Evolutionary conservation across 2,888 invertebrate species (phyloP), one percentile per base, ranked within the genome.

Genomic region (Luperina testacea): DNA sequence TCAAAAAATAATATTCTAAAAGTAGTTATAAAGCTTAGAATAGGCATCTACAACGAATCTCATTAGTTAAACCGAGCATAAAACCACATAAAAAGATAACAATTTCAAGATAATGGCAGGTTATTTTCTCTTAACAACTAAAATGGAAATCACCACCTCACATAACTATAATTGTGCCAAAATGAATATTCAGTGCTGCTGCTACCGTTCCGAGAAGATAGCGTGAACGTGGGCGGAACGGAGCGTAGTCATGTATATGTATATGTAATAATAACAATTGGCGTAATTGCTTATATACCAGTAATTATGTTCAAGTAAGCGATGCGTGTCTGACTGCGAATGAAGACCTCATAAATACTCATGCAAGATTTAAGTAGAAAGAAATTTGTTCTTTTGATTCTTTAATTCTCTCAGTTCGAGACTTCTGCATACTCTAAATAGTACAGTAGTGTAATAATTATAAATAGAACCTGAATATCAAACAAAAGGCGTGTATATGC

Each of bases 141-240:
- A 48, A 68, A 68, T 82, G 86, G 71, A 75, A 86, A 83, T 77
- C 73, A 32, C 20, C 71, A 59, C 48, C 77, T 67, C 20, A 48
- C n/a, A 63, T 68, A 65, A 72, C 63, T 42, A 70, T 64, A 85
- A 85, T 81, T 81, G 72, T 85, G 82, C 70, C 76, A 53, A 64
- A 69, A 83, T 83, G 86, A 83, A 83, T 83, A 83, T 83, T 86
- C 86, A 83, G 63, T 68, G 38, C 65, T 76, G 38, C 57, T 51
- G 76, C 73, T 67, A 74, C 83, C 51, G 73, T 77, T 77, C 59
- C 15, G 15, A 57, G 65, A 27, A 71, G 59, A 42, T 42, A 17
- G 71, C 72, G 83, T 72, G 74, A 76, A 48, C 48, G 83, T 77
- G 61, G 72, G 83, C 63, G 71, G 83, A 72, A 72, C 87, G 74